Base-by-base conservation (phyloP, 2,888 invertebrate species). In the Eurytoma californica region DNA sequence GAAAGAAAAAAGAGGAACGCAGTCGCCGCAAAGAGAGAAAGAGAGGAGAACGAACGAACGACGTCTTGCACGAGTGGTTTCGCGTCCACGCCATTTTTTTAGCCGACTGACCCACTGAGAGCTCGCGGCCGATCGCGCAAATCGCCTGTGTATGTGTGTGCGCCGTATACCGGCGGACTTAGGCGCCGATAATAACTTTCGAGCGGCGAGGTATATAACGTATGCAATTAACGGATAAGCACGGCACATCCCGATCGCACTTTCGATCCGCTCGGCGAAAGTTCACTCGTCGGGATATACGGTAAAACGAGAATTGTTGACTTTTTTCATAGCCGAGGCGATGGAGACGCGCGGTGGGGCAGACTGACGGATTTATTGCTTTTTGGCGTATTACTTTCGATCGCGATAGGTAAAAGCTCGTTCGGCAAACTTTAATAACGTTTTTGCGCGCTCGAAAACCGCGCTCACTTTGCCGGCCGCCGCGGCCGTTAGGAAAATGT, bases 41-140 rank as follows among this genome's bases (percentile, higher is more conserved):
- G 55, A 55, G n/a, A 28, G 47, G 63, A 20, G 65, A 61, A 58
- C 58, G 77, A 65, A 53, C 53, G 72, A 77, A 53, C 51, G 12
- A 49, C 61, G 78, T 68, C 63, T 73, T 69, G 73, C 68, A 78
- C 72, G 67, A 73, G 51, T 51, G 61, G 47, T 47, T 57, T 49
- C 20, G 66, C 57, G 57, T n/a, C n/a, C 58, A 20, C 66, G 69
- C 66, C 39, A 51, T 68, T 77, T 80, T 80, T 76, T 73, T 30
- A 75, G 55, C 78, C 80, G 70, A 80, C 77, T 80, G 80, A 80
- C 80, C 80, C 72, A 80, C 70, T 80, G 72, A 47, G 30, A 53
- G 47, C 47, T n/a, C 57, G 53, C 57, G 63, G 58, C 53, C 24
- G 72, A 77, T 77, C 77, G 66, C 55, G 77, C 67, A 67, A 72